Evolutionary conservation across 2,113 vertebrate genomes (phyloP).

Genomic region (Cygnus buccinator): DNA sequence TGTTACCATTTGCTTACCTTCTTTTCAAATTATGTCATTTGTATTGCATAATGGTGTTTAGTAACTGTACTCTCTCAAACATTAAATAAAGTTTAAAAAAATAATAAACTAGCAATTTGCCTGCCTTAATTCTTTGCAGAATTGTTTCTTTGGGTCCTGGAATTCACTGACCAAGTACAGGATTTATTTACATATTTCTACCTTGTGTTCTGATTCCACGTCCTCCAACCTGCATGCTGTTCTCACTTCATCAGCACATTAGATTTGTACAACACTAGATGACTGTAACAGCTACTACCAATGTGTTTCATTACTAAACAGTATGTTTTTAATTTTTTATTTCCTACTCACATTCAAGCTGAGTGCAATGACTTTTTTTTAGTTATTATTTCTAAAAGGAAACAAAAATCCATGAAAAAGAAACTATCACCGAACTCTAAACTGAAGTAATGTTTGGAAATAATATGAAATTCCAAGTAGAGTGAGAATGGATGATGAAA

Average conservation of each 20-base stretch:
- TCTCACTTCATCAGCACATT: not conserved
- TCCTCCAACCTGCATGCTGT: not conserved
- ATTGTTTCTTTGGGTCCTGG: not conserved
- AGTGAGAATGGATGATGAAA: not conserved
- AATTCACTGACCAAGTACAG: not conserved
- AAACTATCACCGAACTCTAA: not conserved
- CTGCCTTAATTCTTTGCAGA: not conserved
- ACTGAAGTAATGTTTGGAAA: not conserved
- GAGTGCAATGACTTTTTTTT: not conserved
- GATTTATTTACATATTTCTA: not conserved
- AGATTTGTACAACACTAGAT: not conserved
- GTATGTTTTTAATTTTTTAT: not conserved
- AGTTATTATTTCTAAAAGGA: not conserved
- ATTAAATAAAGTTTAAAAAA: not conserved
- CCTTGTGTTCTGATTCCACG: not conserved
- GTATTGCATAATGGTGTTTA: not conserved
- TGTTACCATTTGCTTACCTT: not conserved
- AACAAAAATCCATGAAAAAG: not conserved
- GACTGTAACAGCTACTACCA: not conserved
- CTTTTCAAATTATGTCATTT: not conserved
- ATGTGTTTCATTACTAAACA: not conserved
- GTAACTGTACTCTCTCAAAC: not conserved
- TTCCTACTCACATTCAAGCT: not conserved
- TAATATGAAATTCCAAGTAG: not conserved
- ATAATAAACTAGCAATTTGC: not conserved